Base-by-base conservation (phyloP, 2,797 vertebrate species). In the Astyanax mexicanus region DNA sequence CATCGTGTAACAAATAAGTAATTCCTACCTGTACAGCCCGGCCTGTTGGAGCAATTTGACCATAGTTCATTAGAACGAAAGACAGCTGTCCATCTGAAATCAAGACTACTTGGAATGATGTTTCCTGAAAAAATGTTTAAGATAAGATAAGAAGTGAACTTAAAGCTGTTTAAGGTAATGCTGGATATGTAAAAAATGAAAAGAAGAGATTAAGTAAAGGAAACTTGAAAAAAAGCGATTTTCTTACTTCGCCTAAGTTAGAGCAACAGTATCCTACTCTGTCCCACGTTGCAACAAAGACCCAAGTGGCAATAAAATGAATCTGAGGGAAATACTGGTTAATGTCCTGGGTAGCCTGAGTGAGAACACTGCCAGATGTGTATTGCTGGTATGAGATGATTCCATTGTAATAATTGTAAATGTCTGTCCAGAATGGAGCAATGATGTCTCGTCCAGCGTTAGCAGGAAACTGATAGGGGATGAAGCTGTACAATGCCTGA, bases 261-360 rank as follows among this genome's bases (percentile, higher is more conserved):
- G 88, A 9, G 1, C 0, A n/a, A n/a, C n/a, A 93, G 76, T 92
- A 95, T 0, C 89, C 84, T 0, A 94, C 80, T 0, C 67, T n/a
- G 65, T 92, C 80, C 93, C 94, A 96, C 3, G 91, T 93, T 51
- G 87, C 93, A 52, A 95, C 77, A 7, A 94, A 90, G 21, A 92
- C 92, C 92, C 86, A 95, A 0, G 13, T 77, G 6, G 89, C 85
- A 0, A 0, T 42, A 35, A 90, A 94, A 0, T 73, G 10, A 0
- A 83, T 3, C 0, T 0, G 0, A 3, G 91, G 89, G 25, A 93
- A 93, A 57, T 94, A 91, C 0, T 3, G 1, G 58, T 86, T 90
- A 25, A 94, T 90, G 74, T 94, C 84, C 0, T 0, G 1, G n/a
- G 92, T 90, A 19, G 91, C 84, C 8, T 27, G 47, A 0, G 57